Evolutionary conservation across 2,888 invertebrate genomes (phyloP).

Genomic region (Temnothorax ravouxi): DNA sequence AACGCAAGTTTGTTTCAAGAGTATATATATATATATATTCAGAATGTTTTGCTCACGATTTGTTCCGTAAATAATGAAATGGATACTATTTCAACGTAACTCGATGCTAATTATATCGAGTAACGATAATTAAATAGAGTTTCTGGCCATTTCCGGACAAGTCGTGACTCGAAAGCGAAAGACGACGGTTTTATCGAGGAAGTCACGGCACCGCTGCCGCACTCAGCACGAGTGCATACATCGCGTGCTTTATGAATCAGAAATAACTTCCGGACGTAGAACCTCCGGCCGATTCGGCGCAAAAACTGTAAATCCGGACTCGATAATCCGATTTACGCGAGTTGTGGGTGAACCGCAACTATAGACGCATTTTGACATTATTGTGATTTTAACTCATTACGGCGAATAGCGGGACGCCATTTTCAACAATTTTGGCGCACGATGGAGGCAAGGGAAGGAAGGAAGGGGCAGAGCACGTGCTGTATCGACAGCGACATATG

Average conservation of each 20-base stretch:
- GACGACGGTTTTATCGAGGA: neutral
- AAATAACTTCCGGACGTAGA: constrained; percentile 5
- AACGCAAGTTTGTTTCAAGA: neutral
- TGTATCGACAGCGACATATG: constrained; percentile 30
- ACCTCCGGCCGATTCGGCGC: neutral
- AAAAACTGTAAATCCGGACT: constrained; percentile 13
- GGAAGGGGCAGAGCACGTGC: neutral
- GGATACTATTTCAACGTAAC: neutral
- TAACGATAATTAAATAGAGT: constrained; percentile 9
- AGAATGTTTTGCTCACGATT: neutral
- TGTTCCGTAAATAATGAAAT: constrained; percentile 8
- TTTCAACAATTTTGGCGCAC: constrained; percentile 19
- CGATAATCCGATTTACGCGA: constrained; percentile 6
- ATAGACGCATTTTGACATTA: constrained; percentile 15
- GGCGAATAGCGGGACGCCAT: neutral
- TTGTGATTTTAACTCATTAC: constrained; percentile 35
- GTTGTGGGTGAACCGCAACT: constrained; percentile 27
- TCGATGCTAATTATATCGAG: neutral
- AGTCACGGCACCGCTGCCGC: neutral
- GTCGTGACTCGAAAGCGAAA: neutral
- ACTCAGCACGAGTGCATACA: neutral
- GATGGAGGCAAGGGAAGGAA: neutral
- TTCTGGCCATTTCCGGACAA: neutral
- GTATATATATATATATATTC: neutral
- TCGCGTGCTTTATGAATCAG: constrained; percentile 17